Evolutionary conservation across 2,797 vertebrate genomes (phyloP).

Genomic region (Acridotheres tristis): DNA sequence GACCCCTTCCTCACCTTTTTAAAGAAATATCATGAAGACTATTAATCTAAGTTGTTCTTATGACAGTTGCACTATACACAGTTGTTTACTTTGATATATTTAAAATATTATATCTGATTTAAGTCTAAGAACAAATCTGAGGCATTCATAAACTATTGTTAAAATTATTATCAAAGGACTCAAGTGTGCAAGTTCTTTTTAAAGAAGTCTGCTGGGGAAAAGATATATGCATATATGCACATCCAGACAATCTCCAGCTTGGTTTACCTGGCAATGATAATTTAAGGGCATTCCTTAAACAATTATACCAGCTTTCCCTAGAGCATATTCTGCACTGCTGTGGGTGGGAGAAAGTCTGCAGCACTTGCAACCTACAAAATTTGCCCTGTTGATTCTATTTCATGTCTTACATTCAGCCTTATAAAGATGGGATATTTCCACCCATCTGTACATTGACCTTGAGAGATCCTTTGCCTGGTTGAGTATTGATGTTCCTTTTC

Average conservation of each 20-base stretch:
- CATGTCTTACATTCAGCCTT: not conserved
- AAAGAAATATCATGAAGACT: not conserved
- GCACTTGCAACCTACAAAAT: not conserved
- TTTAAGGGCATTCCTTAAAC: not conserved
- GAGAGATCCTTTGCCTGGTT: not conserved
- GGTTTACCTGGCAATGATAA: not conserved
- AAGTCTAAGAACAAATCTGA: not conserved
- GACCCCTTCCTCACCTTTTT: constrained; percentile 16
- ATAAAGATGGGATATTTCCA: not conserved
- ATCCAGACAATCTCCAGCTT: not conserved
- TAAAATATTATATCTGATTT: not conserved
- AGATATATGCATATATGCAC: not conserved
- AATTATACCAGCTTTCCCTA: not conserved
- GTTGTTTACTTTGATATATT: not conserved
- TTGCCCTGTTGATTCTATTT: not conserved
- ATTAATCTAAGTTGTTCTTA: not conserved
- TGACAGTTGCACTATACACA: not conserved
- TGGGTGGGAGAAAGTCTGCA: not conserved
- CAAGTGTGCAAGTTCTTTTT: not conserved
- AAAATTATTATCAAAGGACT: not conserved
- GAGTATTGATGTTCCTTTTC: not conserved
- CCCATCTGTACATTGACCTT: not conserved
- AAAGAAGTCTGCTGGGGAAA: not conserved
- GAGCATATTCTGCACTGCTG: not conserved
- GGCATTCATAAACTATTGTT: not conserved